Evolutionary conservation across 2,888 invertebrate species (phyloP), one percentile per base, ranked within the genome.

Genomic region (Ormyrus labotus): DNA sequence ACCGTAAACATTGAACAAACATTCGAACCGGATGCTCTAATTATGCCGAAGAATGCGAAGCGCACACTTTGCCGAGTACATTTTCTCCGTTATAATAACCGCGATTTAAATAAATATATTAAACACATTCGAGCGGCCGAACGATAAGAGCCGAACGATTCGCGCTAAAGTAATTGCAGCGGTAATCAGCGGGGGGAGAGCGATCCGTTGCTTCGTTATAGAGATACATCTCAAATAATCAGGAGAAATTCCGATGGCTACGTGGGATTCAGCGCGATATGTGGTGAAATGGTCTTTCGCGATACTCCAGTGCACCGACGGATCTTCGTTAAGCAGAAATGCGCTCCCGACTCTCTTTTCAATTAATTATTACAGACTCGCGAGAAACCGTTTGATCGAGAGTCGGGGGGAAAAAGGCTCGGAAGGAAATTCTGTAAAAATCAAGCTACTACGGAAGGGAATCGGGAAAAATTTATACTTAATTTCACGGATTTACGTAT

Each of bases 291-390:
- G 75, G 60, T 69, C 53, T 75, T 76, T 53, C 61, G 76, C 76
- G 76, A 69, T 69, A 76, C 76, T 76, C 53, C 51, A 68, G 68
- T 76, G 76, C 76, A 53, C 19, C 69, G 47, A 61, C 76, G 76
- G 76, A 76, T 69, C 76, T 68, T 69, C 68, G 53, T 63, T 74
- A 74, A 34, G 51, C 13, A 4, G 47, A 53, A 68, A 55, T n/a
- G 57, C 7, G 9, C 53, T 53, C 11, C 10, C 34, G 34, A 4
- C 45, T 51, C 67, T 34, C 53, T 34, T 68, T 45, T 68, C 8
- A 5, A 5, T 19, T 9, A 19, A 50, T 67, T 51, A 51, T 51
- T 67, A 67, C 19, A 19, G 19, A 19, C 47, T 34, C 34, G 34
- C 34, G 34, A 34, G 34, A 34, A 1, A 4, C 4, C 3, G 34